Conservation (phyloP, 2,113 vertebrate species). For the Corvus cornix region DNA sequence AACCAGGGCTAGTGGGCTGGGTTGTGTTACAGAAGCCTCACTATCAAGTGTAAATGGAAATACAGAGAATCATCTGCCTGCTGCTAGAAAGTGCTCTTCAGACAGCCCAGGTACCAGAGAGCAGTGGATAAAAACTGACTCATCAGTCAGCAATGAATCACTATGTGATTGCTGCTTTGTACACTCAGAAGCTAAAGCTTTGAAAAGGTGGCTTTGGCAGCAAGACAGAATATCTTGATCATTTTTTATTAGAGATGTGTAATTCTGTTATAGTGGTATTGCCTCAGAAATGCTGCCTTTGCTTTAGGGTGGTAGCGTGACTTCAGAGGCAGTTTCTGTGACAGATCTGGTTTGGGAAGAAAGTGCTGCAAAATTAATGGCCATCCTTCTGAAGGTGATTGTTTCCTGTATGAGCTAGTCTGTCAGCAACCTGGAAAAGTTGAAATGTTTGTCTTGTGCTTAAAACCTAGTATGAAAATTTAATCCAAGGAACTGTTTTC, state of each 20-base stretch:
- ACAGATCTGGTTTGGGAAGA: neutral
- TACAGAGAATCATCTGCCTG: constrained; percentile 51
- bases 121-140: neutral
- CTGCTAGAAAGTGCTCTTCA: constrained; percentile 52
- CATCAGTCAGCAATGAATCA: neutral
- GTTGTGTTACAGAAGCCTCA: constrained; percentile 44
- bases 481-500: neutral
- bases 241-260: neutral
- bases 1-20: constrained; percentile 42
- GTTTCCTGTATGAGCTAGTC: neutral
- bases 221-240: neutral
- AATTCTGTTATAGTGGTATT: neutral
- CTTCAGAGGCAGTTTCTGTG: neutral
- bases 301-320: neutral
- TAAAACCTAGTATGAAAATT: neutral
- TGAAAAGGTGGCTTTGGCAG: neutral
- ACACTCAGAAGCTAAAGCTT: neutral
- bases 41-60: constrained; percentile 52
- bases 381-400: neutral
- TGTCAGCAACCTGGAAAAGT: neutral
- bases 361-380: neutral
- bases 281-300: neutral
- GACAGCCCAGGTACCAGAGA: constrained; percentile 67
- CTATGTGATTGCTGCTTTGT: neutral
- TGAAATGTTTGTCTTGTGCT: neutral